Base-by-base conservation (phyloP, 2,113 vertebrate genomes). In the Enhydra lutris region DNA sequence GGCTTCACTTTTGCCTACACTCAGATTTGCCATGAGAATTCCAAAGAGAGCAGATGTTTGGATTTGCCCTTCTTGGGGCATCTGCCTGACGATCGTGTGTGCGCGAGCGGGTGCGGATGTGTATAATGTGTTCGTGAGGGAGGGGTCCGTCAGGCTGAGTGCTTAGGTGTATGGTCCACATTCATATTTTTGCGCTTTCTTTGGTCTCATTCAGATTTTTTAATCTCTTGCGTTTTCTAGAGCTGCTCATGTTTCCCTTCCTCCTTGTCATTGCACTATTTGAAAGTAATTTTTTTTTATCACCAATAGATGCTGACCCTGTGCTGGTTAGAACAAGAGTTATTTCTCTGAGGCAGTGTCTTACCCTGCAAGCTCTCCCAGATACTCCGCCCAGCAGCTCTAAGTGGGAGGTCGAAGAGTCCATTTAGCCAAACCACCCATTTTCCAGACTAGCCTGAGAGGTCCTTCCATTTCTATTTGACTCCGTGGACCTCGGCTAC, bases 21-120 rank as follows among this genome's bases (percentile, higher is more conserved):
- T 93, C 67, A 31, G 57, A 97, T 86, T 76, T 31, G 71, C 96
- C 97, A 2, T 85, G 92, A 84, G 52, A 94, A 55, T 92, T 80
- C 97, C 98, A 97, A 94, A 96, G 96, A 97, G 59, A 96, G 90
- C 83, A 67, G 74, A 87, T 47, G 7, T 18, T 63, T 39, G 85
- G 61, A 47, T 83, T 71, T 88, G 97, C 95, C 96, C 87, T 10
- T 42, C 69, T 83, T 34, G 24, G 94, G 89, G 89, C 83, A 34
- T 57, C 69, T 85, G 0, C 80, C 82, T 78, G 73, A 71, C 67
- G 20, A 1, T 11, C 8, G 6, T 7, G 61, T 42, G 74, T 82
- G 84, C 6, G 55, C 3, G 21, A 57, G 63, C 9, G 8, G 10
- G 55, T 39, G 57, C 3, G 5, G 1, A 1, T n/a, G 74, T 45